Conservation (phyloP, 2,113 vertebrate species). For the Osmerus mordax region DNA sequence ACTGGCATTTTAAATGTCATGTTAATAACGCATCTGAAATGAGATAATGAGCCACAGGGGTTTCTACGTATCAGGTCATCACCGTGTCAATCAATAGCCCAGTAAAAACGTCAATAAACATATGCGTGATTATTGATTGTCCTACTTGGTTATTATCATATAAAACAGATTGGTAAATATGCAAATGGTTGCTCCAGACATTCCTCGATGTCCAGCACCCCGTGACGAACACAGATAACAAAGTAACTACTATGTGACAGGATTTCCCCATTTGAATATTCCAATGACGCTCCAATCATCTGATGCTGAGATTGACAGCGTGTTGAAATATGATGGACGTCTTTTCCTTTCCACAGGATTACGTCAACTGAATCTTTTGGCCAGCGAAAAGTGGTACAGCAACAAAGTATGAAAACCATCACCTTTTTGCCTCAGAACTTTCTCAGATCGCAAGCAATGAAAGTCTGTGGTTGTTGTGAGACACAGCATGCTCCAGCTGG, state of each 20-base stretch:
- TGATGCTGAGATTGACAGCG: too few relatives aligned
- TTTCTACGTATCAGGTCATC: constrained; percentile 56
- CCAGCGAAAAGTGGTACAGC: neutral
- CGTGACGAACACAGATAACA: neutral
- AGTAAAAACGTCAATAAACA: constrained; percentile 70
- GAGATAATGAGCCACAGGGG: constrained; percentile 59
- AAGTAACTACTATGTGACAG: neutral
- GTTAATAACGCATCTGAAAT: constrained; percentile 40
- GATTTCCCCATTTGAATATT: neutral
- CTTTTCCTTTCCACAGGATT: too few relatives aligned
- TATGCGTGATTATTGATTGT: constrained; percentile 74
- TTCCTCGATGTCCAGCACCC: constrained; percentile 36
- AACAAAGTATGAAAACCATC: neutral
- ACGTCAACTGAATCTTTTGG: neutral
- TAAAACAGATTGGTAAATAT: constrained; percentile 75
- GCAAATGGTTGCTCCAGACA: constrained; percentile 63
- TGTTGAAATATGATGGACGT: too few relatives aligned
- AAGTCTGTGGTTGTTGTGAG: neutral
- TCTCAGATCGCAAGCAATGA: neutral
- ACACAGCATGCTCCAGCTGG: neutral
- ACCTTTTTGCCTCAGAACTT: neutral
- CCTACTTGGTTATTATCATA: constrained; percentile 73
- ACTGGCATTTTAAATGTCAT: constrained; percentile 41
- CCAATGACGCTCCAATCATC: neutral
- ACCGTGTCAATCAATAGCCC: constrained; percentile 63